Evolutionary conservation across 1,140 invertebrate species (phyloP).

Genomic region (Nephila pilipes): DNA sequence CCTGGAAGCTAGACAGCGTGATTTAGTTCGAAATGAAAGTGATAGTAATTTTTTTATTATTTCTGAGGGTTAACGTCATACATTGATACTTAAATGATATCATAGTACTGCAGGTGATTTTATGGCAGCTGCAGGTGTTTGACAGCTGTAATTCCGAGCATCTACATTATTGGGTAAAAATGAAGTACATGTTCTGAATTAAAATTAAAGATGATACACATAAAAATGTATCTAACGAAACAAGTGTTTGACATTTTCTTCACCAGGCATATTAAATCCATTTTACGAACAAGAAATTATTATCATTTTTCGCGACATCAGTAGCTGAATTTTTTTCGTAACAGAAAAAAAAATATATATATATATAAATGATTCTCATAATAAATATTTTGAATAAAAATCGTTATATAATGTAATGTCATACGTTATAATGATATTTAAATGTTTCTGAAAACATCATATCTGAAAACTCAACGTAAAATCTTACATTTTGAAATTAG

Average conservation of each 20-base stretch:
- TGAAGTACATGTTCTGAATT: neutral
- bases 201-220: neutral
- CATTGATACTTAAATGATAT: conserved; percentile 19
- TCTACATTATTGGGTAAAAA: neutral
- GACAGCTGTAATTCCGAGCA: neutral
- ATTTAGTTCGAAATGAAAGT: conserved; percentile 14
- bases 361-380: too few species aligned
- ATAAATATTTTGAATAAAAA: too few species aligned
- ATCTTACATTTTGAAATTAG: too few species aligned
- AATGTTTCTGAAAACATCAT: too few species aligned
- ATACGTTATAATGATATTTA: too few species aligned
- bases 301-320: too few species aligned
- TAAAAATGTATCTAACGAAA: neutral
- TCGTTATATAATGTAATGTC: too few species aligned
- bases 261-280: too few species aligned
- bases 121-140: neutral
- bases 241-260: neutral
- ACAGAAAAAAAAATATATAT: too few species aligned
- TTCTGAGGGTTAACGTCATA: conserved; percentile 5
- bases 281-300: too few species aligned
- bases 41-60: neutral
- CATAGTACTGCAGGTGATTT: neutral
- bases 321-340: too few species aligned
- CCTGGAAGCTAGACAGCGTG: neutral
- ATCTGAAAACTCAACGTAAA: too few species aligned